Evolutionary conservation across 35 echinoderm and acorn worm genomes (phyloP), one percentile per base, ranked within the genome.

Genomic region (Ophiothrix spiculata): DNA sequence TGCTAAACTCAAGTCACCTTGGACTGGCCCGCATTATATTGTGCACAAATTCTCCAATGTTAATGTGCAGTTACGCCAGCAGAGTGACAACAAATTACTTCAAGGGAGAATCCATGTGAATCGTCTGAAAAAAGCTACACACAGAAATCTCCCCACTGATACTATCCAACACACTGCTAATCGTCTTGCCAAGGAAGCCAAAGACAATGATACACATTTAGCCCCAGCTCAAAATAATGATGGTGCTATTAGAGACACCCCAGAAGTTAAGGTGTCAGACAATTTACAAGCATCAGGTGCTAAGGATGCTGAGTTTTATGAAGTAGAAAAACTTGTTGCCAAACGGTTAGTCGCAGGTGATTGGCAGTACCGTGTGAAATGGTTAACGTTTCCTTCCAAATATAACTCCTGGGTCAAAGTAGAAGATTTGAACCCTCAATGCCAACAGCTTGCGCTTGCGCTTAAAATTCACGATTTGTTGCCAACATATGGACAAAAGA

Each of bases 21-120:
- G 74, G 74, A 76, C 25, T 8, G 74, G 74, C 10, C 74, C 74
- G 8, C 34, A 76, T 76, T 76, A 76, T 76, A 35, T 76, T 12
- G 74, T 76, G 74, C n/a, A 76, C 8, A 76, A 76, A 35, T 76
- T 76, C n/a, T 76, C 74, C 6, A 35, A 76, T 31, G 34, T 76
- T 8, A 8, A 76, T 29, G 74, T 76, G 12, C 74, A 35, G n/a
- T 28, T 76, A 12, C 74, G 74, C 6, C n/a, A 76, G 12, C 25
- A 76, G 74, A 12, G 10, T 21, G 8, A 8, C 45, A 54, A 54
- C 45, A 54, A 21, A 21, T 54, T 54, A 21, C 8, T 54, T 21
- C 8, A 54, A 21, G 45, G 45, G 8, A 54, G 45, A 54, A 54
- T 54, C 45, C 45, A 54, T 21, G 21, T 54, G n/a, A 54, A 54